Evolutionary conservation across 2,888 invertebrate species (phyloP).

Genomic region (Mesochorus sp.): DNA sequence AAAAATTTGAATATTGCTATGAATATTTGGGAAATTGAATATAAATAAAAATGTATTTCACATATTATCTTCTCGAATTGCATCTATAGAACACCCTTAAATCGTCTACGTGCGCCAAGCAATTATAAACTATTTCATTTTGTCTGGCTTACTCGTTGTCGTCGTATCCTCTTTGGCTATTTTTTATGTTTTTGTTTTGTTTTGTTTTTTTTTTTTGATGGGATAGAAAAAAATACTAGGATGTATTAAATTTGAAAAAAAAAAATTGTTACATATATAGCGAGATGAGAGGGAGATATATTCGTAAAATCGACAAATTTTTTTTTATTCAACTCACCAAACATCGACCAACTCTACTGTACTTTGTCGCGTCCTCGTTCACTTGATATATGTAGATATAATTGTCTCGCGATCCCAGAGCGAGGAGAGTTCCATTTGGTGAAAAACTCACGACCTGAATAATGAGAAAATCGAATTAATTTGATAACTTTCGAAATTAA

Average conservation of each 20-base stretch:
- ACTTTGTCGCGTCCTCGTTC: conserved; percentile 89
- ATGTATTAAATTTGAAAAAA: conserved; percentile 8
- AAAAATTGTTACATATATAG: neutral
- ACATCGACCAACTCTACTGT: conserved; percentile 92
- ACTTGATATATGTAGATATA: conserved; percentile 95
- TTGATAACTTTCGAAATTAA: too few relatives aligned
- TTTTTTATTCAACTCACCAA: conserved; percentile 86
- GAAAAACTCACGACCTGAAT: conserved; percentile 89
- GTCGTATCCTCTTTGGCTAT: conserved; percentile 81
- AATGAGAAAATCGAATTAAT: neutral
- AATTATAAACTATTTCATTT: neutral
- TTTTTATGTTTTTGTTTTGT: too few relatives aligned
- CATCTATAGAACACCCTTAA: too few relatives aligned
- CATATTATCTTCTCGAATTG: conserved; percentile 10
- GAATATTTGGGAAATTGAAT: neutral
- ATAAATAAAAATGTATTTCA: neutral
- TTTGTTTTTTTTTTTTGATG: conserved; percentile 54
- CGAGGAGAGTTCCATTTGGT: conserved; percentile 91
- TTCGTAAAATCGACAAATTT: neutral
- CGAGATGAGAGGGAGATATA: too few relatives aligned
- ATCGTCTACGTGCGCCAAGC: neutral
- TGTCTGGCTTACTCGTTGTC: conserved; percentile 75
- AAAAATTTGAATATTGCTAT: neutral
- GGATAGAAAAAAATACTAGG: conserved; percentile 60
- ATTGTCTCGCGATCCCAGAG: conserved; percentile 94